Base-by-base conservation (phyloP, 2,113 vertebrate species). In the Leptobrachium ailaonicum region DNA sequence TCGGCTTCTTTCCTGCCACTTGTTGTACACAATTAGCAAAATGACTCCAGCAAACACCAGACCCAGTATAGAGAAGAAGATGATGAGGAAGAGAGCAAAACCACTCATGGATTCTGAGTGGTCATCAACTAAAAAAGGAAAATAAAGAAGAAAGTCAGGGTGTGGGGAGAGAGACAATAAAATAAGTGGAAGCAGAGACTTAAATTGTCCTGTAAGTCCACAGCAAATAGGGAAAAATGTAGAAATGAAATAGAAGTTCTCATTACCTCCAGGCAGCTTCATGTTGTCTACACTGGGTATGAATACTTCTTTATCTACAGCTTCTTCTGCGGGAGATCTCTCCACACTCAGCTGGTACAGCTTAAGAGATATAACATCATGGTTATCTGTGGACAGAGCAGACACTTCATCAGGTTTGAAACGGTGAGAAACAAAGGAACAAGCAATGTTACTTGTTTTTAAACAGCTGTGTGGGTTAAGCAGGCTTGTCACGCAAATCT, bases 301-400 rank as follows among this genome's bases (percentile, higher is more conserved):
- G 1, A 95, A 95, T 5, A 97, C 92, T 1, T 95, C 94, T 11
- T 94, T 91, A 20, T 97, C 91, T 42, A 89, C 77, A 43, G 91
- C 92, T 45, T 97, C 93, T 73, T 97, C 94, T 82, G 96, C 95
- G 0, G 91, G 90, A 0, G 91, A 95, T 72, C 95, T 85, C 50
- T 97, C 86, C 76, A 98, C 95, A 0, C 95, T 97, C 86, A 99
- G 90, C 84, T 99, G 95, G 90, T 96, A 99, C 75, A 98, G 86
- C 87, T 98, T 99, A 88, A 99, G 84, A 0, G 97, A 98, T 68
- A 98, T 93, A 6, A 99, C 88, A 41, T 99, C 97, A 0, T 99
- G 98, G 83, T 98, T 98, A 86, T 99, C 98, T 98, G 84, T 2
- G 80, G 67, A 60, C 10, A 50, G 5, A 56, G 3, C 2, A 41